Evolutionary conservation across 2,888 invertebrate species (phyloP), one percentile per base, ranked within the genome.

Genomic region (Euzetes globulus): DNA sequence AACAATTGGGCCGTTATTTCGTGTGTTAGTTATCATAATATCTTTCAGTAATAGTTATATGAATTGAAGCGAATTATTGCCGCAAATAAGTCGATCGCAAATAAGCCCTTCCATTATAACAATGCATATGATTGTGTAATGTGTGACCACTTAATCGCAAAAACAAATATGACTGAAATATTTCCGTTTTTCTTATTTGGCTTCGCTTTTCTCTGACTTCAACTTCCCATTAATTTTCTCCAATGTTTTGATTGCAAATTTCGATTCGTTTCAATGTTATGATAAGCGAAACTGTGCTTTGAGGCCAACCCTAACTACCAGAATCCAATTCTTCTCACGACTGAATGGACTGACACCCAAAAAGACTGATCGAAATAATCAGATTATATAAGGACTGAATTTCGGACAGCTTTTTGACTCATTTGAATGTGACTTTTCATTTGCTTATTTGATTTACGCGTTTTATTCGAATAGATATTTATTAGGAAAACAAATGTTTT

Each of bases 101-200:
- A 47, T 47, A 47, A 13, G 5, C 6, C n/a, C n/a, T 19, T 52
- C n/a, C 47, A 47, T 11, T 47, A 47, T 17, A 47, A 47, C 47
- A 47, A 47, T 52, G 25, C 55, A 55, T 25, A 55, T 55, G 13
- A 55, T 55, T 13, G 52, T 33, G 33, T 63, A 63, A 63, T 63
- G 63, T 63, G 63, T n/a, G 63, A 63, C 63, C 63, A 37, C 33
- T n/a, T 63, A 63, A 63, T 33, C n/a, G 11, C 33, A 63, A 63
- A 33, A 33, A 15, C 37, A 63, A 63, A 63, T 63, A 63, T 63
- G 1, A 63, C 9, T 1, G 11, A 25, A 55, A 55, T 1, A 22
- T 55, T 55, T 52, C 19, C 4, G 33, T 33, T 33, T 33, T 9
- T 33, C 33, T 33, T 33, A 33, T 33, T 33, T 4, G 33, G n/a